Evolutionary conservation across 2,113 vertebrate genomes (phyloP).

Genomic region (Urocolius indicus): DNA sequence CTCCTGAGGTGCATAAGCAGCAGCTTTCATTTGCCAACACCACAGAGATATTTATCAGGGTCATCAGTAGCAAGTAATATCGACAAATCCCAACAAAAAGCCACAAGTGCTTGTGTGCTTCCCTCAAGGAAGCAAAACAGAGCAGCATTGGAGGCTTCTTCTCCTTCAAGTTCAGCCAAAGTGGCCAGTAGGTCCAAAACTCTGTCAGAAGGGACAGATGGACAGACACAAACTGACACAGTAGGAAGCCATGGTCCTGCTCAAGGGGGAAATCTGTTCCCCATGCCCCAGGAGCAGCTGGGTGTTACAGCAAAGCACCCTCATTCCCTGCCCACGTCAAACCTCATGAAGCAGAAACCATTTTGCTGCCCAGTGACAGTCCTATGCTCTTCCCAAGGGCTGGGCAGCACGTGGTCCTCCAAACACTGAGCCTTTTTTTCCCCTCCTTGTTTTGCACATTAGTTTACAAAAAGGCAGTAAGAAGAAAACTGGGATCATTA

Average conservation of each 20-base stretch:
- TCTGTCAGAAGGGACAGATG: neutral
- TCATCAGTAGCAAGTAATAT: fast-evolving
- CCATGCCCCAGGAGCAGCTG: neutral
- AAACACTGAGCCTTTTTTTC: neutral
- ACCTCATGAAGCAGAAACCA: neutral
- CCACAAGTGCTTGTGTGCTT: neutral
- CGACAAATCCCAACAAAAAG: neutral
- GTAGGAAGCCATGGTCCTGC: neutral
- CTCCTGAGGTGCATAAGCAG: fast-evolving
- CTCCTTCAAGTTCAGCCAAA: neutral
- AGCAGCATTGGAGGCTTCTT: fast-evolving
- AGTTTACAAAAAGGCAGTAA: neutral
- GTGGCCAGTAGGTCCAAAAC: neutral
- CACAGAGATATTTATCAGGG: neutral
- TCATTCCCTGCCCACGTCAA: neutral
- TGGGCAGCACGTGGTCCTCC: neutral
- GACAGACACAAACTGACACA: neutral
- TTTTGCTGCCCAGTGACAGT: neutral
- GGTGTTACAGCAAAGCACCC: neutral
- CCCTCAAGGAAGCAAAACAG: neutral
- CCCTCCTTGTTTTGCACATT: neutral
- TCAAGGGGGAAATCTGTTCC: neutral
- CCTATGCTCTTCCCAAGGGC: neutral
- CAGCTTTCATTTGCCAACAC: neutral
- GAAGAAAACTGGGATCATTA: neutral